phyloP scores from a whole-genome alignment of 2,113 vertebrate species.

The Mohoua ochrocephala region DNA sequence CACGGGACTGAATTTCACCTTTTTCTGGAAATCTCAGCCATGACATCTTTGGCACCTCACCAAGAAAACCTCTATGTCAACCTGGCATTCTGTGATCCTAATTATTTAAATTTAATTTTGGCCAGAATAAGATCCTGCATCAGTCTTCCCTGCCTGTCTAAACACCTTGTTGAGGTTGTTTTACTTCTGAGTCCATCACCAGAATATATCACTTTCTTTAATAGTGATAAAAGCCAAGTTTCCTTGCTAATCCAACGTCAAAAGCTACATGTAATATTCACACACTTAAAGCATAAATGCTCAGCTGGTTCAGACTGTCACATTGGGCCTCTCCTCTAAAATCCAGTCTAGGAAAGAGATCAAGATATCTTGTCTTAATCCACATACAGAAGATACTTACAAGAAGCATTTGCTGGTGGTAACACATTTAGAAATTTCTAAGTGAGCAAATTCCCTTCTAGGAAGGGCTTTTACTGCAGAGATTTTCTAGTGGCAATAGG shows the following conservation, averaged over 20 bases:
- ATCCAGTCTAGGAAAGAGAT: not conserved
- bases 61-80: not conserved
- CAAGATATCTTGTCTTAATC: not conserved
- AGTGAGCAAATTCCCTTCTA: not conserved
- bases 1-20: not conserved
- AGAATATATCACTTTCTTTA: not conserved
- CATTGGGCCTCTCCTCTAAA: not conserved
- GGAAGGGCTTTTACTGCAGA: not conserved
- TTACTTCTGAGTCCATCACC: not conserved
- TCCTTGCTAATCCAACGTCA: not conserved
- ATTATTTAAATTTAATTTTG: conserved; percentile 15
- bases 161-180: not conserved
- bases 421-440: not conserved
- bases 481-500: not conserved
- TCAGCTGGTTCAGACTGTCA: not conserved
- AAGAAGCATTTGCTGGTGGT: not conserved
- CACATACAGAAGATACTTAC: not conserved
- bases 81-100: not conserved
- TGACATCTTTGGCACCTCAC: not conserved
- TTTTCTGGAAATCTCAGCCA: conserved; percentile 34
- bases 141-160: not conserved
- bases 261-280: not conserved
- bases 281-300: not conserved
- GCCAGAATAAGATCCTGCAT: not conserved
- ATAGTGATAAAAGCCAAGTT: not conserved